These are phyloP conservation scores for Luidia sarsii DNA, from an alignment of 53 echinoderm and acorn worm genomes.

Conservation along the genomic window DNA sequence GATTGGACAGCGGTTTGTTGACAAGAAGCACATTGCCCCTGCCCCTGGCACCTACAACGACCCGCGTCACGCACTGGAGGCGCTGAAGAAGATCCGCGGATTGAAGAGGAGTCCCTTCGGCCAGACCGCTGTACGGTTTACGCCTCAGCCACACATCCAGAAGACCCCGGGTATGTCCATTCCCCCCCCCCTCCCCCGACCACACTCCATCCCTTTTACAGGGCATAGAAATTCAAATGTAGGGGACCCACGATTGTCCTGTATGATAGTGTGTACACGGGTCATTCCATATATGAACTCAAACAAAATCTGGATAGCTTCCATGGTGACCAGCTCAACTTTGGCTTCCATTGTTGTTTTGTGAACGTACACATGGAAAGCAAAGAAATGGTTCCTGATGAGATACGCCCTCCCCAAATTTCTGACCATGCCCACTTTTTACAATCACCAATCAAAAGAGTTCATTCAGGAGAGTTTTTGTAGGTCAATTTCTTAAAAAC, in stretches of 20 bases:
- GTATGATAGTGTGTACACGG: no score
- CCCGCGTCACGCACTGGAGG: constrained; percentile 94
- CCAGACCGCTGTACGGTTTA: constrained; percentile 84
- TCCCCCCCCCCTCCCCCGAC: no score
- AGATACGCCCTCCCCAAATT: background rate
- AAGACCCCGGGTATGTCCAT: constrained; percentile 85
- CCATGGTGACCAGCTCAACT: background rate
- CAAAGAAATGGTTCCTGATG: background rate
- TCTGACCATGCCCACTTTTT: background rate
- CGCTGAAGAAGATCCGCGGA: constrained; percentile 85
- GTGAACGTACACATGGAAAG: background rate
- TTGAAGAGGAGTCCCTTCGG: constrained; percentile 97
- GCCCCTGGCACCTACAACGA: constrained; percentile 97
- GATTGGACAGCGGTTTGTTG: constrained; percentile 77
- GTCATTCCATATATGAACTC: no score
- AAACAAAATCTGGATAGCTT: no score
- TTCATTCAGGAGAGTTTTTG: background rate
- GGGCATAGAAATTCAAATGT: no score
- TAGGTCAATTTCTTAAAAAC: background rate
- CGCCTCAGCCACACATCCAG: constrained; percentile 82
- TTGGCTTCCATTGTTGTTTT: background rate
- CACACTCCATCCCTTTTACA: no score
- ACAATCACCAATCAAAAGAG: background rate
- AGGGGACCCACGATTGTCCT: no score
- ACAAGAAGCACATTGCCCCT: constrained; percentile 57